phyloP scores from a whole-genome alignment of 2,797 vertebrate genomes.

The Calcarius lapponicus region DNA sequence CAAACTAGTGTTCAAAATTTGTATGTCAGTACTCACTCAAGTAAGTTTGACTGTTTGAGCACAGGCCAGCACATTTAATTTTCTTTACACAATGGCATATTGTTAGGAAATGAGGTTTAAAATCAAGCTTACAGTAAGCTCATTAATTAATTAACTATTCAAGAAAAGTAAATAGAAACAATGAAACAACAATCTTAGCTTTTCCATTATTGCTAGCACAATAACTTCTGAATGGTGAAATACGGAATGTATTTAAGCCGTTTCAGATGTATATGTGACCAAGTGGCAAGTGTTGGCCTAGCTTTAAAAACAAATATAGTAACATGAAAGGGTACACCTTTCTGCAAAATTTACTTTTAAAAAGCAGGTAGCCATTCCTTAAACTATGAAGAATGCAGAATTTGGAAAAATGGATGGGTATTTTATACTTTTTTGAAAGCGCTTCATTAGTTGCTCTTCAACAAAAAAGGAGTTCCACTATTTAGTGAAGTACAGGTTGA shows the following conservation, averaged over 20 bases:
- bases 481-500: not conserved
- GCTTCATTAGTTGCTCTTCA: not conserved
- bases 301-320: not conserved
- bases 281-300: not conserved
- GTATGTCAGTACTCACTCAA: not conserved
- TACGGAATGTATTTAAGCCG: not conserved
- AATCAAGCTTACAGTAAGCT: not conserved
- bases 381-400: not conserved
- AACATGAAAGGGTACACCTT: fast-evolving
- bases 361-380: not conserved
- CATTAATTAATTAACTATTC: not conserved
- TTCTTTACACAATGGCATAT: not conserved
- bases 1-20: not conserved
- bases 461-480: not conserved
- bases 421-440: not conserved
- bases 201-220: not conserved
- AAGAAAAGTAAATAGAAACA: not conserved
- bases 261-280: fast-evolving
- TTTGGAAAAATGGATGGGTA: not conserved
- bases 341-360: not conserved
- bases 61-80: not conserved
- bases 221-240: not conserved
- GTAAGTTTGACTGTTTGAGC: not conserved
- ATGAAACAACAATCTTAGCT: not conserved
- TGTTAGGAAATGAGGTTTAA: not conserved